phyloP scores from a whole-genome alignment of 2,888 invertebrate species.

The Strigamia crassipes region DNA sequence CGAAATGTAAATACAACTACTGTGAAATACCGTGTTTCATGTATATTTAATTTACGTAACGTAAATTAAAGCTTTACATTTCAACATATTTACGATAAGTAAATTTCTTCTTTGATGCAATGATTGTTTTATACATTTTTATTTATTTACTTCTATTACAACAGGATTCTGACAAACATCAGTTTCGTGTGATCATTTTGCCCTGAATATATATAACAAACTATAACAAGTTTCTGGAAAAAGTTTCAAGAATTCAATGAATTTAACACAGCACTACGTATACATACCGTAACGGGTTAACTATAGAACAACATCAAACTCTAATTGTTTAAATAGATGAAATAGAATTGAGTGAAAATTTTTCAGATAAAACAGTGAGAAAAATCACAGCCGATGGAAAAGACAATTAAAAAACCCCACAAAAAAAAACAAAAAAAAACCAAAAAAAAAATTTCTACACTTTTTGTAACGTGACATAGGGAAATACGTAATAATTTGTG shows the following conservation, averaged over 20 bases:
- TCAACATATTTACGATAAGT: not conserved
- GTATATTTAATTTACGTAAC: too few species aligned
- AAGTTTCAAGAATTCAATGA: not conserved
- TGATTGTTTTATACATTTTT: not conserved
- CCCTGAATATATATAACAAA: conserved; percentile 7
- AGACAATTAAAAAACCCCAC: not conserved
- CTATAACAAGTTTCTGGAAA: not conserved
- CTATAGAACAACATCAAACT: not conserved
- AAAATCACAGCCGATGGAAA: conserved; percentile 15
- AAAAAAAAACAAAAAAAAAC: too few species aligned
- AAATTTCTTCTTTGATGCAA: not conserved
- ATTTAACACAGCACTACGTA: not conserved
- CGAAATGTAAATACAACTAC: too few species aligned
- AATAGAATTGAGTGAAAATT: not conserved
- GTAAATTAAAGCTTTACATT: too few species aligned
- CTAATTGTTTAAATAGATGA: not conserved
- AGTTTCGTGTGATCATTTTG: conserved; percentile 35
- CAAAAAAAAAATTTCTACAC: too few species aligned
- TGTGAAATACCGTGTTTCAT: too few species aligned
- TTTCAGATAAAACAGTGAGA: not conserved
- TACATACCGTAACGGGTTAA: not conserved
- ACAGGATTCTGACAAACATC: conserved; percentile 16
- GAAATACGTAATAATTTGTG: not conserved
- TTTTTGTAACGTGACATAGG: not conserved
- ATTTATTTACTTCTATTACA: not conserved